Evolutionary conservation across 2,797 vertebrate species (phyloP), one percentile per base, ranked within the genome.

Genomic region (Ambastaia sidthimunki): DNA sequence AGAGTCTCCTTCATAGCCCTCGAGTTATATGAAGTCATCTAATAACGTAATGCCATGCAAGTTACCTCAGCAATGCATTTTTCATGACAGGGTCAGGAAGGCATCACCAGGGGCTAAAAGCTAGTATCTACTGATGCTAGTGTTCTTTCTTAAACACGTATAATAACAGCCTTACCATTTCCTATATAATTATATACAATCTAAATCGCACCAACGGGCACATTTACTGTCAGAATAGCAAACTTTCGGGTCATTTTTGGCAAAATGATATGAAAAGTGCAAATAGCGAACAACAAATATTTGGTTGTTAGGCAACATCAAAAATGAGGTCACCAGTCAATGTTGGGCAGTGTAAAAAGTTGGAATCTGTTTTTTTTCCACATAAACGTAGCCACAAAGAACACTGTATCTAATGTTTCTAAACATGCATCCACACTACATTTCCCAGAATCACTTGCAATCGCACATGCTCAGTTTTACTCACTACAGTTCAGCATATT

Each of bases 251-350:
- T 10, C 10, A 74, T 85, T 86, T 89, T 72, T 75, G 80, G 13
- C 81, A 74, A 85, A 86, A 75, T 81, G 25, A 71, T 88, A 85
- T 76, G 86, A 78, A 85, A 82, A 71, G 21, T 52, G 31, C 31
- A 83, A 85, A 87, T 85, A 76, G 73, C 71, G 52, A 81, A 59
- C 62, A 57, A 81, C 84, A 88, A 86, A 88, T 71, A 79, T 82
- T 81, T 80, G 55, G 80, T 83, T 69, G 85, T 74, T 15, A n/a
- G 85, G 82, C 48, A 59, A 84, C 78, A 3, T 72, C 66, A 28
- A 73, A 72, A 68, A 87, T 72, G 78, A 84, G 78, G 82, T 74
- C 54, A 37, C n/a, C 41, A 41, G 59, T 82, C 75, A 88, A 70
- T 75, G 86, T 83, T 85, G 77, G 78, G 67, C 68, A 31, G 37